Conservation (phyloP, 2,888 invertebrate genomes). For the Abscondita cerata region DNA sequence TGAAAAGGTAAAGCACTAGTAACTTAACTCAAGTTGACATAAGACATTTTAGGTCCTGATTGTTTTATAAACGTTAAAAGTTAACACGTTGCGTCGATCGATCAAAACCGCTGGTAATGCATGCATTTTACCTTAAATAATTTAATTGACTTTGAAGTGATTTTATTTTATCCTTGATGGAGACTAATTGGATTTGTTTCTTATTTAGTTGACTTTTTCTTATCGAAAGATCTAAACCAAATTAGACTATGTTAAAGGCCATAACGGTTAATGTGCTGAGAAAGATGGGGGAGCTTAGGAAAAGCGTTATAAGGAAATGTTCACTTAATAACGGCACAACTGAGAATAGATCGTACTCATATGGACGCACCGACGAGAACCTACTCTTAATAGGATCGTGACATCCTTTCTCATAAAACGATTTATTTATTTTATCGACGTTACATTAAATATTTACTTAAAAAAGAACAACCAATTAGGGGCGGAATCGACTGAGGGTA, state of each 20-base stretch:
- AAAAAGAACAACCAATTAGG: too few species aligned
- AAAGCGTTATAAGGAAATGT: constrained; percentile 31
- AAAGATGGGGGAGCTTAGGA: constrained; percentile 32
- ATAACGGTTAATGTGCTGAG: constrained; percentile 25
- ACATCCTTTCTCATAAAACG: too few species aligned
- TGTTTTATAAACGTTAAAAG: too few species aligned
- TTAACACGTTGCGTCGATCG: too few species aligned
- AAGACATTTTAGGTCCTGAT: constrained; percentile 19
- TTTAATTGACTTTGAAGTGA: too few species aligned
- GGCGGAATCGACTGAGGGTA: too few species aligned
- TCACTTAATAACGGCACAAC: constrained; percentile 28
- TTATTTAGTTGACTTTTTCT: constrained; percentile 24
- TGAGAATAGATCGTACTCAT: constrained; percentile 30
- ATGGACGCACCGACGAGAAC: constrained; percentile 21
- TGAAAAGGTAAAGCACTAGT: constrained; percentile 27
- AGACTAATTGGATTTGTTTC: not conserved
- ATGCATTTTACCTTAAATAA: too few species aligned
- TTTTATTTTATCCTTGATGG: not conserved
- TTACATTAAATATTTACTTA: too few species aligned
- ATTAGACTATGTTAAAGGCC: constrained; percentile 27
- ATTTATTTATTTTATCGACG: too few species aligned
- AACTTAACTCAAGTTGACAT: constrained; percentile 32
- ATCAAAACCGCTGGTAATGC: too few species aligned
- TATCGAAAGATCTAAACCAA: constrained; percentile 23
- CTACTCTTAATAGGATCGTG: constrained; percentile 26